Evolutionary conservation across 2,797 vertebrate genomes (phyloP).

Genomic region (Anolis apletophallus): DNA sequence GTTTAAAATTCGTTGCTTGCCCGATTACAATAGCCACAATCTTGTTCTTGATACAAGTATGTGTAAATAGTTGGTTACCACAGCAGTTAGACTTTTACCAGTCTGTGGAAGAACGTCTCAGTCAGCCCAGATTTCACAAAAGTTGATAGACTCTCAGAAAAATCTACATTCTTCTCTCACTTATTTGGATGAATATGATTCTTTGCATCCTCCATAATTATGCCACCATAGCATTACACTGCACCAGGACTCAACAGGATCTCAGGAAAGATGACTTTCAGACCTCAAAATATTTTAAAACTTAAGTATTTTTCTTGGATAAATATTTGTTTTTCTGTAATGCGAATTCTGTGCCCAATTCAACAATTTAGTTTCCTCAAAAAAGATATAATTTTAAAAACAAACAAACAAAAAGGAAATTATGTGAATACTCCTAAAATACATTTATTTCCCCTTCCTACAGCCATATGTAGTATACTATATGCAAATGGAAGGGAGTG

Average conservation of each 20-base stretch:
- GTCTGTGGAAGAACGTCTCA: no score
- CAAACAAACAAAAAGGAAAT: not conserved
- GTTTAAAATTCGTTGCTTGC: not conserved
- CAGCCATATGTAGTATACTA: not conserved
- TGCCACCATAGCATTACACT: no score
- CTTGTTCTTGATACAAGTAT: no score
- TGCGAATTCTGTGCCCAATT: not conserved
- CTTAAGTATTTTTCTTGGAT: not conserved
- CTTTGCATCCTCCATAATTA: no score
- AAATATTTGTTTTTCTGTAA: not conserved
- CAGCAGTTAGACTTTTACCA: no score
- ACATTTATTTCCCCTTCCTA: slow-evolving; percentile 14
- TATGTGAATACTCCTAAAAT: not conserved
- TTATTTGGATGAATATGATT: no score
- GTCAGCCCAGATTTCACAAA: no score
- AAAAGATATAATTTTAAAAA: not conserved
- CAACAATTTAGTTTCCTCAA: not conserved
- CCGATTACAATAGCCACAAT: not conserved
- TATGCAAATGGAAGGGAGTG: not conserved
- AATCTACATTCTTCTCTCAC: no score
- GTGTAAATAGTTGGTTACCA: no score
- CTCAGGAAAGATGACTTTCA: not conserved
- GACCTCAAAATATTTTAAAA: not conserved
- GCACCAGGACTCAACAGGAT: no score
- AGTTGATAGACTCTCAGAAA: no score